Conservation (phyloP, 2,113 vertebrate genomes). For the Lynx canadensis region DNA sequence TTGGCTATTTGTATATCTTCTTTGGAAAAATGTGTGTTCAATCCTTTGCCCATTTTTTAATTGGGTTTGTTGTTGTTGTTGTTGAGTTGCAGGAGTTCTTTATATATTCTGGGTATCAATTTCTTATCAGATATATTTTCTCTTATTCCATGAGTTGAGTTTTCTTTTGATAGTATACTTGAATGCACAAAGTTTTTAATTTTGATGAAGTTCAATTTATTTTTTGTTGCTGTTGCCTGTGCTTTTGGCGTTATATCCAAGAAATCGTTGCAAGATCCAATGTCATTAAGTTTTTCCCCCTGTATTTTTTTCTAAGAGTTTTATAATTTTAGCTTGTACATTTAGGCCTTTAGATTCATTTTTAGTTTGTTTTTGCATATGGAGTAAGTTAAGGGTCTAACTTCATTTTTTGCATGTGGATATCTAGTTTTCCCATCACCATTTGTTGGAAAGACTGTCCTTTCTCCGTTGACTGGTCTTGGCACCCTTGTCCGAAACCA, state of each 20-base stretch:
- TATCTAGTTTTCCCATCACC: neutral
- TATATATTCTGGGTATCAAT: neutral
- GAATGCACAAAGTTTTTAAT: neutral
- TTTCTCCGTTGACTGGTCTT: neutral
- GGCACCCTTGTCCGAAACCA: neutral
- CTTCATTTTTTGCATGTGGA: neutral
- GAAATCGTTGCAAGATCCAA: neutral
- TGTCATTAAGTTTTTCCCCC: neutral
- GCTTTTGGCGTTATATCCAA: neutral
- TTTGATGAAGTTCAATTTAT: neutral
- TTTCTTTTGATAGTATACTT: neutral
- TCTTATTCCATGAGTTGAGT: neutral
- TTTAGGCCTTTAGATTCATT: neutral
- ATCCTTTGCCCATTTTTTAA: neutral
- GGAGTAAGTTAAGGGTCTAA: neutral
- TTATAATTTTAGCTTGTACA: neutral
- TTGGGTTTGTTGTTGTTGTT: neutral
- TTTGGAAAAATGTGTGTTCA: neutral
- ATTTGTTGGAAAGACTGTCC: neutral
- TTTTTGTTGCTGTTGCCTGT: constrained; percentile 2
- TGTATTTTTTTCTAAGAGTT: neutral
- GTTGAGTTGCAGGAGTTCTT: neutral
- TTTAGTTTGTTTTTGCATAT: neutral
- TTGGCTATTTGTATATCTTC: neutral
- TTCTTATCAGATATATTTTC: constrained; percentile 7